Base-by-base conservation (phyloP, 2,888 invertebrate species). In the Thereva nobilitata region DNA sequence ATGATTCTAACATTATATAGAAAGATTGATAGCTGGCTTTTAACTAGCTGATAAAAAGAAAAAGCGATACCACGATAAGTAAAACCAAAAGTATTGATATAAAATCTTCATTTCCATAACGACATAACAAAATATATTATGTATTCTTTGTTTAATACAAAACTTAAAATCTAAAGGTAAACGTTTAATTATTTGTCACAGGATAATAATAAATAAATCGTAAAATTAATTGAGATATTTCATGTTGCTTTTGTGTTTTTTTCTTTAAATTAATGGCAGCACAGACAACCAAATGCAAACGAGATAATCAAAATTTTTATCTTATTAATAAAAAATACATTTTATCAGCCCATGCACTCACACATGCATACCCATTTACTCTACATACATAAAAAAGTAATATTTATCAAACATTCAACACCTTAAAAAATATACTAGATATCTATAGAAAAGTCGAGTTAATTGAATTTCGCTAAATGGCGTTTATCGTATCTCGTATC, bases 401-500 rank as follows among this genome's bases (percentile, higher is more conserved):
- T 23, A 23, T 23, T 56, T 12, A n/a, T 6, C 6, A 54, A 12
- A 44, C 44, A 56, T 35, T 9, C 56, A 56, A 44, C 42, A 10
- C 6, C 10, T 6, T 47, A 47, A 6, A 47, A 34, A 44, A 41
- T 55, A 41, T 55, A 40, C n/a, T 55, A 41, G 37, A 12, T 41
- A 23, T 8, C 44, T 57, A 44, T 0, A 44, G 35, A 23, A 23
- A 23, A 23, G 2, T 23, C 23, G 23, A 23, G 23, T 23, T 23
- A 23, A 23, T 23, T 23, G 23, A 45, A 47, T 49, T 59, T 49
- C 40, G 47, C 63, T 76, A 80, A 66, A 74, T 75, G 42, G 81
- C 75, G 72, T 85, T 85, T 67, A 92, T 87, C 6, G 91, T 92
- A 73, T 91, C 87, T 74, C 86, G 84, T 74, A 94, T 91, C 94